phyloP scores from a whole-genome alignment of 1,140 invertebrate species.

The Berghia stephanieae region DNA sequence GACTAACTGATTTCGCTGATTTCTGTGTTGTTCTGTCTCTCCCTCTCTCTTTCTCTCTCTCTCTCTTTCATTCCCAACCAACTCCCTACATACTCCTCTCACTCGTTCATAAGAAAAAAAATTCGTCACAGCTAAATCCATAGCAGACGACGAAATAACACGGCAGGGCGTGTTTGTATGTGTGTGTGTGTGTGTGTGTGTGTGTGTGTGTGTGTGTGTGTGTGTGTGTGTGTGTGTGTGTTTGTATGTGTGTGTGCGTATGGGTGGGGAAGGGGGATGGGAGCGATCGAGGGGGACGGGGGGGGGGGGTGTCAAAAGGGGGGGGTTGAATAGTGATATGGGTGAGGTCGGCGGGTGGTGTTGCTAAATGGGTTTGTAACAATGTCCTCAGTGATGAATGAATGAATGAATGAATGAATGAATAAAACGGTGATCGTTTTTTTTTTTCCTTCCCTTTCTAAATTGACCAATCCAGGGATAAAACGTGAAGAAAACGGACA shows the following conservation, averaged over 20 bases:
- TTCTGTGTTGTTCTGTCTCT: too few relatives aligned
- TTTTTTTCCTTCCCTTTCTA: too few relatives aligned
- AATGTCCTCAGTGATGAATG: not conserved
- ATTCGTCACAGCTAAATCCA: too few relatives aligned
- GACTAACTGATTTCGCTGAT: too few relatives aligned
- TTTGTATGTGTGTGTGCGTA: not conserved
- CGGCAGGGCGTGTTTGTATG: not conserved
- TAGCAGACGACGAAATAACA: too few relatives aligned
- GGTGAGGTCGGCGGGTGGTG: not conserved
- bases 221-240: not conserved
- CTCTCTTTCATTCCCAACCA: too few relatives aligned
- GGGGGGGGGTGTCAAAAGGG: not conserved
- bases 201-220: not conserved
- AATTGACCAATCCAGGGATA: too few relatives aligned
- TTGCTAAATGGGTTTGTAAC: not conserved
- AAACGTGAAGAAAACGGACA: too few relatives aligned
- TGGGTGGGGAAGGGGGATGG: not conserved
- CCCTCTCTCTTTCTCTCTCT: too few relatives aligned
- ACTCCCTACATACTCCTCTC: too few relatives aligned
- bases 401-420: not conserved
- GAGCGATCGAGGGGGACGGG: not conserved
- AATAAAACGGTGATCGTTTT: not conserved
- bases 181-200: not conserved
- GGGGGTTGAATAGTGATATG: not conserved
- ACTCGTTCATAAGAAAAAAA: too few relatives aligned